A percentile compares a stretch with the other conserved stretches of the same genome.
These are phyloP conservation scores for Ectobius pallidus DNA, from an alignment of 2,888 invertebrate genomes.

Conservation along the genomic window DNA sequence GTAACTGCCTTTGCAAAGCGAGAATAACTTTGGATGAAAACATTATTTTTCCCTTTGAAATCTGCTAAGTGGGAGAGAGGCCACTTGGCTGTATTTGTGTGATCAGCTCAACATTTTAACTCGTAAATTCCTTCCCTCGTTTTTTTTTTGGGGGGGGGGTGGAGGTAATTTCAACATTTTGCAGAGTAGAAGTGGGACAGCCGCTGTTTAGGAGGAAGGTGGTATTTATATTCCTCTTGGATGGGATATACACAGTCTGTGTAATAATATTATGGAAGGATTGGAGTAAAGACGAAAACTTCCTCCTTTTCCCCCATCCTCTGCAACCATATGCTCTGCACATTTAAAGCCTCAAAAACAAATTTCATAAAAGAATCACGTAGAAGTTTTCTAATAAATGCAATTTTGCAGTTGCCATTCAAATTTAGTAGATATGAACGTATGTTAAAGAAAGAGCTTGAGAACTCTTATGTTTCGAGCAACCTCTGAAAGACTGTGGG, in stretches of 20 bases:
- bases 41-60: too few relatives aligned
- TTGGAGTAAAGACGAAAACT: background rate
- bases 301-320: too few relatives aligned
- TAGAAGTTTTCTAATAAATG: constrained; percentile 35
- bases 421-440: constrained; percentile 23
- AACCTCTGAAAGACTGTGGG: constrained; percentile 2
- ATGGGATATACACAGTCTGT: background rate
- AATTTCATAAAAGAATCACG: constrained; percentile 33
- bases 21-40: too few relatives aligned
- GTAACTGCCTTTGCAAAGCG: too few relatives aligned
- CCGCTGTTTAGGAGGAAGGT: background rate
- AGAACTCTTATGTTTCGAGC: background rate
- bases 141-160: too few relatives aligned
- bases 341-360: constrained; percentile 4
- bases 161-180: background rate
- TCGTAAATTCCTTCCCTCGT: too few relatives aligned
- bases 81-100: too few relatives aligned
- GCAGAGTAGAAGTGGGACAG: background rate
- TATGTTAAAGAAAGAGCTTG: background rate
- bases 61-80: too few relatives aligned
- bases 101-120: too few relatives aligned
- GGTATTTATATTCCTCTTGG: background rate
- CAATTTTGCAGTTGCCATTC: constrained; percentile 38
- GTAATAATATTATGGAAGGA: too few relatives aligned
- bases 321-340: background rate